Conservation (phyloP, 2,797 vertebrate species). For the Notolabrus celidotus region DNA sequence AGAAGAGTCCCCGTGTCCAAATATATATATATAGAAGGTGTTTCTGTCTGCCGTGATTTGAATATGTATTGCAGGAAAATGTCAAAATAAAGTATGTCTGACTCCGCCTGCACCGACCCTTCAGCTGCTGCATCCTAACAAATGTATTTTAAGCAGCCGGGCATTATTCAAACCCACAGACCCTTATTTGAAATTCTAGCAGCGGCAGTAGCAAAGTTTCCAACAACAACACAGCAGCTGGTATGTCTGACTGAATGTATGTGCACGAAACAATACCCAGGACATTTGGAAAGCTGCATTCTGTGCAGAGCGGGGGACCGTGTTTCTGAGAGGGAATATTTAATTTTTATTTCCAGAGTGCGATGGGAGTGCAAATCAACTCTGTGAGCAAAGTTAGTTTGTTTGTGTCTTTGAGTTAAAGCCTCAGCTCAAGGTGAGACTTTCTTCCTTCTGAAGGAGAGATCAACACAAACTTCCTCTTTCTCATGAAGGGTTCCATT, state of each 20-base stretch:
- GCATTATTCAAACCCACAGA: constrained; percentile 18
- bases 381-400: background rate
- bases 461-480: background rate
- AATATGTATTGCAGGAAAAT: background rate
- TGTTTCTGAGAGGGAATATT: background rate
- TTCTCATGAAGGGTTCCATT: background rate
- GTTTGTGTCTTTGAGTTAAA: background rate
- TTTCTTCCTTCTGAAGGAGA: background rate
- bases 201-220: constrained; percentile 8
- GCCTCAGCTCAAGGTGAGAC: background rate
- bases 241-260: background rate
- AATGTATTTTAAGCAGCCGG: constrained; percentile 11
- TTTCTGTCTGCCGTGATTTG: background rate
- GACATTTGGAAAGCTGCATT: background rate
- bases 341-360: background rate
- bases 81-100: background rate
- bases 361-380: background rate
- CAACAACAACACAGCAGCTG: background rate
- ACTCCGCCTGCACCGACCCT: background rate
- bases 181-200: constrained; percentile 13
- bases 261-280: background rate
- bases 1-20: background rate
- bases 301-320: background rate
- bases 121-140: constrained; percentile 6
- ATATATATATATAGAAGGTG: fast-evolving